Percentiles rank a stretch among this genome's conserved stretches.
phyloP scores from a whole-genome alignment of 1,140 invertebrate genomes.

The Sitobion miscanthi region DNA sequence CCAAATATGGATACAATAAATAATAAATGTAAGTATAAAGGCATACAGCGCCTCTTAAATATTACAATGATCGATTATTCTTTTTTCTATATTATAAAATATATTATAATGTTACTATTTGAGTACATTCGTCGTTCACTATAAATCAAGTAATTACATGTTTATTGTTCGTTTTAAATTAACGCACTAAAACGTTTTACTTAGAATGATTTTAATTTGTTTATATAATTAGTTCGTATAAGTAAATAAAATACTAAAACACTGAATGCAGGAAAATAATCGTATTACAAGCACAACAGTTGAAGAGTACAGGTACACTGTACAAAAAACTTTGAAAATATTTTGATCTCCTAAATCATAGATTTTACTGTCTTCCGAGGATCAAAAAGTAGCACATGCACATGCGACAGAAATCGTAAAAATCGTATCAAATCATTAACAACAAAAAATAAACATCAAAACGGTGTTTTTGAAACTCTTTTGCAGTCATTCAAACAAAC shows the following conservation, averaged over 20 bases:
- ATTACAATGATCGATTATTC: not conserved
- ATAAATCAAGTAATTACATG: not conserved
- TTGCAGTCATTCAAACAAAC: not conserved
- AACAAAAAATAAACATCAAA: not conserved
- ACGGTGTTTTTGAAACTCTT: not conserved
- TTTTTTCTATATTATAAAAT: not conserved
- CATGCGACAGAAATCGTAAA: conserved; percentile 7
- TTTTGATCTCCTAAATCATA: not conserved
- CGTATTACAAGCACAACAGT: no score
- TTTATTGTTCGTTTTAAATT: not conserved
- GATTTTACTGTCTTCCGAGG: not conserved
- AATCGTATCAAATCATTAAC: not conserved
- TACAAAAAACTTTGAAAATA: not conserved
- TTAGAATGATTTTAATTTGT: not conserved
- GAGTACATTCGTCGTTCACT: not conserved
- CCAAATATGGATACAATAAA: not conserved
- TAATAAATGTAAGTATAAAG: conserved; percentile 1
- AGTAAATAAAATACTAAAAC: not conserved
- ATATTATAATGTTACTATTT: not conserved
- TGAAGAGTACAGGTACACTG: not conserved
- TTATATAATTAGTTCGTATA: not conserved
- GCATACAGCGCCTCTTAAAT: not conserved
- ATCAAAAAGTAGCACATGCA: not conserved
- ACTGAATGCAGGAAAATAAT: not conserved
- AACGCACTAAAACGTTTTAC: not conserved